Evolutionary conservation across 2,888 invertebrate genomes (phyloP), one percentile per base, ranked within the genome.

Genomic region (Pimpla rufipes): DNA sequence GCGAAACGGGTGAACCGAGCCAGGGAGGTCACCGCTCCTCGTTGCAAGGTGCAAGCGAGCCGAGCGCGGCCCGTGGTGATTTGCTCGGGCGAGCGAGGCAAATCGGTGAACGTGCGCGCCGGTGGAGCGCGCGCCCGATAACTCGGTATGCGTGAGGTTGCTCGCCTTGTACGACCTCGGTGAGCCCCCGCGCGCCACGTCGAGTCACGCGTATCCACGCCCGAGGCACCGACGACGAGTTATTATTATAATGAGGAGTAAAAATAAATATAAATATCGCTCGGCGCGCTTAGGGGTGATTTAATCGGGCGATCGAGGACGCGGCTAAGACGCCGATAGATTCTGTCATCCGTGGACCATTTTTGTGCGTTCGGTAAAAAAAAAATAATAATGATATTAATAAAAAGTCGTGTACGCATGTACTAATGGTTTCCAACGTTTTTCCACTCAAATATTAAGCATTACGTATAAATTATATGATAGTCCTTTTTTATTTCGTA

Each of bases 141-240:
- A n/a, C 37, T 37, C 62, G 37, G 11, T 62, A 16, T 62, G 40
- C 37, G 37, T n/a, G 62, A 62, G 59, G 59, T 40, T 40, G 16
- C 62, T 18, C 62, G 37, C 23, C 90, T 90, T 90, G 90, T 86
- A 66, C 88, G 90, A 90, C 90, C 90, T 90, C 89, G 89, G 83
- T n/a, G n/a, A 87, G 87, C 85, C 42, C 29, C 50, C 18, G 73
- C 55, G 71, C 59, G 75, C 75, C 55, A 75, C 42, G 59, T 37
- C 50, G 57, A 37, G 59, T 40, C 50, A 62, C 42, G 37, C 47
- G 57, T 66, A 78, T 37, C 35, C 59, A 59, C 59, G 68, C 50
- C 66, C 47, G 66, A 76, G 62, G 77, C 68, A 59, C 37, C 50
- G 18, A 62, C 35, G 37, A 67, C 82, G 67, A 78, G 62, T 62